Base-by-base conservation (phyloP, 2,113 vertebrate genomes). In the Microcebus jonahi region DNA sequence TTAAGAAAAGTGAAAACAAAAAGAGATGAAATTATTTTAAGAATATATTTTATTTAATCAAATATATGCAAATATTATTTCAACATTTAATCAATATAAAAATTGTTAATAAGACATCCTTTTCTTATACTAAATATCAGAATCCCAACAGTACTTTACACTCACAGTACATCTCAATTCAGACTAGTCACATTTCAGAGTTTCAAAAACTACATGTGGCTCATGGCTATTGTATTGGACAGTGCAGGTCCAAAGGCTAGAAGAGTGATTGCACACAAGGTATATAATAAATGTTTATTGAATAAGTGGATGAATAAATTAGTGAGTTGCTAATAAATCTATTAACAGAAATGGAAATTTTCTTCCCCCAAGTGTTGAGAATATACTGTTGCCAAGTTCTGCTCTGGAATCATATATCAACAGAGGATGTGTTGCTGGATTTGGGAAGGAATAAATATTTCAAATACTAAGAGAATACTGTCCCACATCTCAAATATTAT, bases 391-490 rank as follows among this genome's bases (percentile, higher is more conserved):
- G 13, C 50, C 70, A 94, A 77, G 4, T 91, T 93, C 94, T 79
- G 48, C 23, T 76, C 50, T 86, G 36, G n/a, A 75, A 71, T 8
- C 29, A 17, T 67, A 21, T 83, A 31, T 71, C 77, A 94, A 91
- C 57, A 94, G 14, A 91, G 3, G 86, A 50, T 63, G n/a, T 87
- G 65, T 71, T 90, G 31, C 50, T 82, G 70, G 25, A 80, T 75
- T 92, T 42, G 36, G 20, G 34, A 86, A 84, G 4, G 14, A 89
- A 59, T 61, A 29, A n/a, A 29, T 92, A 57, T 71, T 94, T 76
- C 79, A 96, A 63, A 86, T 77, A 92, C 76, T 23, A 88, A 53
- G 29, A 95, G 42, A 94, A 53, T 67, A 76, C 45, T 76, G 36
- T 42, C 25, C 25, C 34, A 39, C 8, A 67, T 73, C 65, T 88